These are phyloP conservation scores for Enteromius treurensis DNA, from an alignment of 2,797 vertebrate genomes.

Conservation along the genomic window DNA sequence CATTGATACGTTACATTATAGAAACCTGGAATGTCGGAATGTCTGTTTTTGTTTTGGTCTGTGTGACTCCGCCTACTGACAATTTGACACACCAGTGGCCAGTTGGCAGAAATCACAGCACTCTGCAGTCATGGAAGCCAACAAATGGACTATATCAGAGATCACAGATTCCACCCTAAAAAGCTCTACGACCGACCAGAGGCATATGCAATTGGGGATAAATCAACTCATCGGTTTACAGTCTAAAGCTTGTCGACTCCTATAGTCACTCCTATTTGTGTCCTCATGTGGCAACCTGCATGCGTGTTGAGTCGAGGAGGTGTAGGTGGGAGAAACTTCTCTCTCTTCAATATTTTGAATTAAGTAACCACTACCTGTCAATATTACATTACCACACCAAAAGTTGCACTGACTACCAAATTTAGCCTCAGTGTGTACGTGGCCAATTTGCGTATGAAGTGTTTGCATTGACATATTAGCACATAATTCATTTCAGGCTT, in stretches of 20 bases:
- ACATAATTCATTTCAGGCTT: background rate
- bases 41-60: too few relatives aligned
- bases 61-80: background rate
- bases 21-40: background rate
- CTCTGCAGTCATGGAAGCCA: background rate
- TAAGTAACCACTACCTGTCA: background rate
- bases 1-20: background rate
- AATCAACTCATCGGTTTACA: background rate
- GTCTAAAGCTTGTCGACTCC: background rate
- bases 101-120: background rate
- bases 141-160: background rate
- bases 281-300: background rate
- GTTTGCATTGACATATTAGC: constrained; percentile 1
- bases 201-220: background rate
- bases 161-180: background rate
- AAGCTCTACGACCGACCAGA: background rate
- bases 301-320: background rate
- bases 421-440: background rate
- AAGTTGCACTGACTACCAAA: background rate
- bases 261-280: background rate
- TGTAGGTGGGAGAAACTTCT: background rate
- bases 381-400: background rate
- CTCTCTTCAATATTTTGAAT: background rate
- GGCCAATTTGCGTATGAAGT: background rate
- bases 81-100: background rate